These are phyloP conservation scores for Nesoenas mayeri DNA, from an alignment of 2,113 vertebrate species.

Conservation along the genomic window DNA sequence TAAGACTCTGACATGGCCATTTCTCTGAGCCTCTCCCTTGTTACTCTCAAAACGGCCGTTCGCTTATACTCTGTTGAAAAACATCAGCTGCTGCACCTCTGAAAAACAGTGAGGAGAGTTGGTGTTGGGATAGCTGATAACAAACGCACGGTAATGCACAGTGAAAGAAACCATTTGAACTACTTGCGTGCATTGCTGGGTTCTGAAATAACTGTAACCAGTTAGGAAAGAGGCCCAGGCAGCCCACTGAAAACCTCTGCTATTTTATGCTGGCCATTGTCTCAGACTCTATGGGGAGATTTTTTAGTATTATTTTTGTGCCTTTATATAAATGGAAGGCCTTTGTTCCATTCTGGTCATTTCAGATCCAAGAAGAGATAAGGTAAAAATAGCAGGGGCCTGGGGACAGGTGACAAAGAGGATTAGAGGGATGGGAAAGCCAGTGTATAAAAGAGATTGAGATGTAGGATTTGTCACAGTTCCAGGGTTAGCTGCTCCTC, in stretches of 20 bases:
- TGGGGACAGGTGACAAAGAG: slow-evolving; percentile 47
- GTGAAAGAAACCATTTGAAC: background rate
- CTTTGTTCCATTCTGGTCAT: background rate
- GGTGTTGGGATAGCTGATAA: background rate
- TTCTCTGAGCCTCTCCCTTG: background rate
- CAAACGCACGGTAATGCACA: background rate
- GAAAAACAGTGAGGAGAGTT: background rate
- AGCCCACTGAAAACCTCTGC: background rate
- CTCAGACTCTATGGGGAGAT: background rate
- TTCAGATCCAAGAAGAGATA: slow-evolving; percentile 20
- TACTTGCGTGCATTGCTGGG: background rate
- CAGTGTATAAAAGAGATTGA: slow-evolving; percentile 32
- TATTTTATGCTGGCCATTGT: background rate
- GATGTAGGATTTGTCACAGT: slow-evolving; percentile 13
- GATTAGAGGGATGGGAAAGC: slow-evolving; percentile 42
- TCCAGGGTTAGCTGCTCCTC: slow-evolving; percentile 31
- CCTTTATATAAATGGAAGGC: slow-evolving; percentile 3
- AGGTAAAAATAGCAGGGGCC: slow-evolving; percentile 6
- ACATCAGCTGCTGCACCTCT: background rate
- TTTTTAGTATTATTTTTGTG: background rate
- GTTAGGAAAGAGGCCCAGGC: background rate
- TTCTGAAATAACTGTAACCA: background rate
- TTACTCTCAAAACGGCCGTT: background rate
- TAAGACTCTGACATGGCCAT: background rate
- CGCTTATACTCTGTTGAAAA: background rate